Conservation (phyloP, 1,140 invertebrate genomes). For the Chironomus striatipennis region DNA sequence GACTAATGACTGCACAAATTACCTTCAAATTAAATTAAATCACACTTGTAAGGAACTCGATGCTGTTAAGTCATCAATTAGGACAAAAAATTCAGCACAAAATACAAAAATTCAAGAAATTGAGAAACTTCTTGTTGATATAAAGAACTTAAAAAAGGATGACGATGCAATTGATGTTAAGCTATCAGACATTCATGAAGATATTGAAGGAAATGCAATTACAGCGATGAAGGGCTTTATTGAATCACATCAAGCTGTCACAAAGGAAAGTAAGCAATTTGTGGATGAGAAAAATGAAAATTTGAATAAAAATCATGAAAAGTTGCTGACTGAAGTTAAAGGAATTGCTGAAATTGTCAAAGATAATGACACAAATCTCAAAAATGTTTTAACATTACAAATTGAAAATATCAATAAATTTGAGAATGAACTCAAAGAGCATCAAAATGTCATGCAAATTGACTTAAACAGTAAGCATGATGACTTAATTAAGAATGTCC, state of each 20-base stretch:
- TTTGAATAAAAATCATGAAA: background rate
- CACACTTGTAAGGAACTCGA: background rate
- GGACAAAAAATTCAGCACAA: background rate
- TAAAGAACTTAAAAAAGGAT: background rate
- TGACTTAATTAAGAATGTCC: background rate
- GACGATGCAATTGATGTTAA: background rate
- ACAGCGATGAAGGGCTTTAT: background rate
- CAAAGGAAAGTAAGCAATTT: background rate
- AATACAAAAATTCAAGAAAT: background rate
- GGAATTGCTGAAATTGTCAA: background rate
- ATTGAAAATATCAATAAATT: background rate
- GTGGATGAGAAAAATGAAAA: background rate
- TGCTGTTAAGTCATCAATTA: background rate
- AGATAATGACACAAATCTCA: background rate
- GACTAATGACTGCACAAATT: background rate
- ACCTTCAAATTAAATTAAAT: background rate
- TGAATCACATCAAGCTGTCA: background rate
- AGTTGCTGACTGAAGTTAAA: background rate
- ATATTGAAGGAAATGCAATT: background rate
- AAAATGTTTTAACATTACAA: background rate
- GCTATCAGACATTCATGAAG: background rate
- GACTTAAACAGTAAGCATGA: conserved; percentile 25
- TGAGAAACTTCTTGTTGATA: background rate
- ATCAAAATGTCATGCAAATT: conserved; percentile 24
- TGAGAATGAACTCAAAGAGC: background rate